A percentile compares a stretch with the other conserved stretches of the same genome.
phyloP scores from a whole-genome alignment of 2,888 invertebrate species.

The Yponomeuta sedellus region DNA sequence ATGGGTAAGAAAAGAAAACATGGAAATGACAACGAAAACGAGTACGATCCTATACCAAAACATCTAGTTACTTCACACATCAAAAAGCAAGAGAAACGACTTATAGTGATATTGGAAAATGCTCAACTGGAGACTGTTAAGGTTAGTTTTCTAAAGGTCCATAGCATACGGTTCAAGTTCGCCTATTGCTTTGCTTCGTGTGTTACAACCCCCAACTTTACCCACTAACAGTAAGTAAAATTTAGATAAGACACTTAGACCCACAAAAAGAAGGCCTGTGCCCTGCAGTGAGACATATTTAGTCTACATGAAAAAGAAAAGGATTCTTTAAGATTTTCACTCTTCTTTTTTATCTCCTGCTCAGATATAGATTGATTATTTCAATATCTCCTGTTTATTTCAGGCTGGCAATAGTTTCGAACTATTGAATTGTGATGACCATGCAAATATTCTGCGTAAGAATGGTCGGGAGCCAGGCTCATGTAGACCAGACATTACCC shows the following conservation, averaged over 20 bases:
- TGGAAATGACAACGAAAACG: conserved; percentile 80
- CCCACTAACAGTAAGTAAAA: too few species aligned
- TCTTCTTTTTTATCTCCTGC: too few species aligned
- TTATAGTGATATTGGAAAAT: conserved; percentile 94
- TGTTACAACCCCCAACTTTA: too few species aligned
- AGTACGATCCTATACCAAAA: conserved; percentile 86
- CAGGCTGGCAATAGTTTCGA: conserved; percentile 93
- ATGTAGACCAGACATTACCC: conserved; percentile 97
- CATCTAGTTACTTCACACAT: conserved; percentile 87
- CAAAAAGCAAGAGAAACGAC: conserved; percentile 90
- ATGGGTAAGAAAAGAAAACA: conserved; percentile 72
- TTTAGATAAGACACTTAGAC: too few species aligned
- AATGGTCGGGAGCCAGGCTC: conserved; percentile 91
- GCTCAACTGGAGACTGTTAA: conserved; percentile 98
- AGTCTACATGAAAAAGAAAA: too few species aligned
- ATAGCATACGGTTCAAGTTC: too few species aligned
- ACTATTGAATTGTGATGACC: conserved; percentile 95
- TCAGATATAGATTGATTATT: not conserved
- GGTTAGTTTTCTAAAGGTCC: conserved; percentile 67
- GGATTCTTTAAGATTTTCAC: too few species aligned
- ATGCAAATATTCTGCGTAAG: conserved; percentile 88
- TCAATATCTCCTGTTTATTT: conserved; percentile 28
- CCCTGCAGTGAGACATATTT: too few species aligned
- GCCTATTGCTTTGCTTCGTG: too few species aligned
- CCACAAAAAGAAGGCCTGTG: too few species aligned